These are phyloP conservation scores for Gallinago undulata DNA, from an alignment of 2,113 vertebrate genomes.

Conservation along the genomic window DNA sequence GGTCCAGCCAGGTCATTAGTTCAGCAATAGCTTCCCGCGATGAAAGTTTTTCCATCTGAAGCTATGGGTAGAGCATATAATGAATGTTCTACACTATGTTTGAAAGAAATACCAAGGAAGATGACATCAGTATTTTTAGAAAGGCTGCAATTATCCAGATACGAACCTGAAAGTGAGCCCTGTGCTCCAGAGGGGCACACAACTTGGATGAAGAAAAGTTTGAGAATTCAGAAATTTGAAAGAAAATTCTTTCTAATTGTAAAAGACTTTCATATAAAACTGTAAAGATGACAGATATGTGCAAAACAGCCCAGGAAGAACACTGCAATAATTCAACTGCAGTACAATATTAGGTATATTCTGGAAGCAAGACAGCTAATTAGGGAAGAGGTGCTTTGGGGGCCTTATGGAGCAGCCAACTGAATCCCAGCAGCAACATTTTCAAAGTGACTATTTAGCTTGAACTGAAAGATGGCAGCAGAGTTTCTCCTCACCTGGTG, in stretches of 20 bases:
- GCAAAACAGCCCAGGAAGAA: neutral
- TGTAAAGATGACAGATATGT: neutral
- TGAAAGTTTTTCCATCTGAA: conserved; percentile 81
- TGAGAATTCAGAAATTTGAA: neutral
- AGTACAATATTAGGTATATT: conserved; percentile 25
- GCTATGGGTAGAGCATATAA: conserved; percentile 72
- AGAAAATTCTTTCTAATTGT: neutral
- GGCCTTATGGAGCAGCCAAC: conserved; percentile 7
- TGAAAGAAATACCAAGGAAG: conserved; percentile 32
- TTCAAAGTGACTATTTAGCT: neutral
- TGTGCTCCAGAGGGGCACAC: neutral
- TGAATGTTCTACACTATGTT: conserved; percentile 29
- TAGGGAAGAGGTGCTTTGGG: neutral
- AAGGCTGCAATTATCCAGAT: conserved; percentile 42
- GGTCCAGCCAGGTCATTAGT: conserved; percentile 78
- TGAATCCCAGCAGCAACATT: conserved; percentile 27
- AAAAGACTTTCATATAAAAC: conserved; percentile 24
- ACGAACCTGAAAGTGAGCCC: conserved; percentile 40
- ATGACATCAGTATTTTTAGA: conserved; percentile 48
- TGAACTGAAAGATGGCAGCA: neutral
- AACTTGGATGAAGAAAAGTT: conserved; percentile 16
- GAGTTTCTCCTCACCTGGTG: conserved; percentile 79
- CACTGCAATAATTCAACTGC: conserved; percentile 50
- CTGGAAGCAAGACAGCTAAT: conserved; percentile 30
- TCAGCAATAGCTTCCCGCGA: conserved; percentile 83